Evolutionary conservation across 1,140 invertebrate genomes (phyloP), one percentile per base, ranked within the genome.

Genomic region (Onthophagus taurus): DNA sequence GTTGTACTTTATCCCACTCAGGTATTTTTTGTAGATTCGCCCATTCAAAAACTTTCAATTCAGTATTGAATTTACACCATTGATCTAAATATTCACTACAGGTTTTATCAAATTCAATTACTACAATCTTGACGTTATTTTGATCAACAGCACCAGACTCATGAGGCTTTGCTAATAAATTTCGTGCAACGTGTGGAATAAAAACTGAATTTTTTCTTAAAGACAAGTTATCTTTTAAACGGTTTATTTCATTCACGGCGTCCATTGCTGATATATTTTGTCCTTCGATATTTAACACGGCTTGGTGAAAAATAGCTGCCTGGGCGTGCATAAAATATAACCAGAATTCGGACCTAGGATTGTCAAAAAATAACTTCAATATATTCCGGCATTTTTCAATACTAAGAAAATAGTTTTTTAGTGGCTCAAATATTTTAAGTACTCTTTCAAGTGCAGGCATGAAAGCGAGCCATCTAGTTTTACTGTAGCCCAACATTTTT

Each of bases 41-140:
- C 49, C 59, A 59, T 47, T 54, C 21, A 53, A 61, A 59, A 33
- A 50, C 44, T 24, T 57, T 45, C 33, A 57, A 35, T 50, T 59
- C 45, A 18, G 11, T 49, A 18, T 30, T 38, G 24, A 49, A 46
- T 1, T 12, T 8, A 21, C 11, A 16, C 51, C 41, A 51, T 31
- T 50, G 49, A 2, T 50, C 44, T 47, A 54, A 41, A 34, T 51
- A 48, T 51, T 53, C 45, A 1, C 24, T 26, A 18, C 42, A 48
- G 44, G 51, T 55, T 58, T 55, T 57, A 50, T 57, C 54, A 52
- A 60, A 60, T 45, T 58, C 50, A 34, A n/a, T n/a, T n/a, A n/a
- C n/a, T n/a, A n/a, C n/a, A n/a, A n/a, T n/a, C n/a, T n/a, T n/a
- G n/a, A n/a, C n/a, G n/a, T n/a, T n/a, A n/a, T n/a, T n/a, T n/a